Percentiles rank a stretch among this genome's conserved stretches.
Evolutionary conservation across 1,140 invertebrate genomes (phyloP).

Genomic region (Trichonephila inaurata): DNA sequence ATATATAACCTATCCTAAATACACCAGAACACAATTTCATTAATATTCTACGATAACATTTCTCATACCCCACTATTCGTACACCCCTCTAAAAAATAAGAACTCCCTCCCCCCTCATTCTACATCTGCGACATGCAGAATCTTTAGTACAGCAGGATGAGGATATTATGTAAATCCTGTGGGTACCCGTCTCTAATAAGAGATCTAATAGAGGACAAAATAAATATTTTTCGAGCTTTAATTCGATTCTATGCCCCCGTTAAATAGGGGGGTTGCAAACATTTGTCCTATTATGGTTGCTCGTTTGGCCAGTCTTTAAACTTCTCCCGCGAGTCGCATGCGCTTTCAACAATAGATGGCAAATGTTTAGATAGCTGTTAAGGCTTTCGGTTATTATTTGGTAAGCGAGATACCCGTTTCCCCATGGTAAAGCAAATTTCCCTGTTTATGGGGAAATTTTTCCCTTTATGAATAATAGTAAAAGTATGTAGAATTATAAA

Average conservation of each 20-base stretch:
- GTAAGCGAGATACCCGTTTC: neutral
- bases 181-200: neutral
- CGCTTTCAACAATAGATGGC: neutral
- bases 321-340: neutral
- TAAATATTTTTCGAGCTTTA: slow-evolving; percentile 26
- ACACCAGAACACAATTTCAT: too few species aligned
- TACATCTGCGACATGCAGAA: neutral
- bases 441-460: too few species aligned
- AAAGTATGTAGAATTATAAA: too few species aligned
- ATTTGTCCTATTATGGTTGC: slow-evolving; percentile 11
- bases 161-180: neutral
- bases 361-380: slow-evolving; percentile 32
- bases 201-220: slow-evolving; percentile 5
- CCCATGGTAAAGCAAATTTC: neutral
- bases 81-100: too few species aligned
- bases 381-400: neutral
- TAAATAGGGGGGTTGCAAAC: slow-evolving; percentile 24
- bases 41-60: too few species aligned
- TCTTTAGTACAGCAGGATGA: neutral
- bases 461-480: too few species aligned
- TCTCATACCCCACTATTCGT: too few species aligned
- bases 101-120: neutral
- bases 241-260: slow-evolving; percentile 6
- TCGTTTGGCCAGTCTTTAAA: neutral
- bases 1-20: too few species aligned